Evolutionary conservation across 2,113 vertebrate species (phyloP).

Genomic region (Cryptomyrus ogoouensis): DNA sequence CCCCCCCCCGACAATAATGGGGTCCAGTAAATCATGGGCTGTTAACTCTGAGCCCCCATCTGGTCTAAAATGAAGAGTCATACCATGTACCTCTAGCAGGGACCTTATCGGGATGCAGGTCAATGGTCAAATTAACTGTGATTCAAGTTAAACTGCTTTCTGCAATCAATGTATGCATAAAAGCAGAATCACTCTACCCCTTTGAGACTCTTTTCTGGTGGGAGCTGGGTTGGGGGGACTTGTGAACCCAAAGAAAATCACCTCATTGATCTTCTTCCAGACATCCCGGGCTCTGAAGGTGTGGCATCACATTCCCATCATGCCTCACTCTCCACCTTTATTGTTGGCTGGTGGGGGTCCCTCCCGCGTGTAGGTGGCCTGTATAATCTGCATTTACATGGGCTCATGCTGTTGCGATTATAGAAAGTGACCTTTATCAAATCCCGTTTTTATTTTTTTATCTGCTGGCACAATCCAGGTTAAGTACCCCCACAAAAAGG

Average conservation of each 20-base stretch:
- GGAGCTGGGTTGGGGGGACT: neutral
- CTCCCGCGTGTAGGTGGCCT: neutral
- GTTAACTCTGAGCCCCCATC: neutral
- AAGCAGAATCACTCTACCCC: neutral
- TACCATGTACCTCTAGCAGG: neutral
- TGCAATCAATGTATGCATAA: constrained; percentile 5
- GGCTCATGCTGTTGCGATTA: neutral
- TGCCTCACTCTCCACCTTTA: neutral
- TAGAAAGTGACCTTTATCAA: neutral
- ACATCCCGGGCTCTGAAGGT: neutral
- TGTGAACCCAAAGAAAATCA: neutral
- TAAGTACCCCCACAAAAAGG: neutral
- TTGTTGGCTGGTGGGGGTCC: neutral
- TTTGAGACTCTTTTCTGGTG: neutral
- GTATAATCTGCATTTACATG: neutral
- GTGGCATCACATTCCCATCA: neutral
- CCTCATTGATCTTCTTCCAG: neutral
- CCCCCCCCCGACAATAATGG: neutral
- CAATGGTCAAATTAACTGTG: neutral
- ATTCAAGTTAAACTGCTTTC: neutral
- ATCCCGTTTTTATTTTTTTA: neutral
- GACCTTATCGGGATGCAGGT: neutral
- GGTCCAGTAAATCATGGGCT: neutral
- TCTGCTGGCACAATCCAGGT: neutral
- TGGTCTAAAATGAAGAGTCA: neutral